Percentiles rank a stretch among this genome's conserved stretches.
These are phyloP conservation scores for Okamejei kenojei DNA, from an alignment of 2,797 vertebrate species.

Conservation along the genomic window DNA sequence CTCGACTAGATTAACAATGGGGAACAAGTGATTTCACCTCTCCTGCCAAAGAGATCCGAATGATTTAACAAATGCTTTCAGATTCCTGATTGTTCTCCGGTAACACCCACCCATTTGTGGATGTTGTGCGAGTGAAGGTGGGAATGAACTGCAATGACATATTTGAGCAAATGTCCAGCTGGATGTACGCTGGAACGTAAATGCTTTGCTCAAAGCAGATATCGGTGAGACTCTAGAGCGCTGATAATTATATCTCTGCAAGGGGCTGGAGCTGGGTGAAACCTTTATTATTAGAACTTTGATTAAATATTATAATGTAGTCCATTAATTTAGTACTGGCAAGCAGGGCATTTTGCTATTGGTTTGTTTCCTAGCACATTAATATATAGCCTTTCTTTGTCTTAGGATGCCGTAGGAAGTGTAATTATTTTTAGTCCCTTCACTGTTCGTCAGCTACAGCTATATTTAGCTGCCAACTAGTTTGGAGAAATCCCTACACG, in stretches of 20 bases:
- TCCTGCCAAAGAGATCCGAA: no score
- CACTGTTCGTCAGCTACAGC: neutral
- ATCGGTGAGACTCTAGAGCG: neutral
- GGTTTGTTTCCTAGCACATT: neutral
- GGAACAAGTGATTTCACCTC: neutral
- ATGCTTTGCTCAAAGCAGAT: neutral
- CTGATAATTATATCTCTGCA: neutral
- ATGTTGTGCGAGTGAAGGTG: no score
- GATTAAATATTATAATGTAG: neutral
- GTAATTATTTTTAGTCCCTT: neutral
- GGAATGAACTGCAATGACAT: neutral
- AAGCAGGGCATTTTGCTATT: neutral
- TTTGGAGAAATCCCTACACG: constrained; percentile 23
- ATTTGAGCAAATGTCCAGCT: neutral
- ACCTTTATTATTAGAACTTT: neutral
- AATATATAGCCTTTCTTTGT: neutral
- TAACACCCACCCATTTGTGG: neutral
- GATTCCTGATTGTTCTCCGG: neutral
- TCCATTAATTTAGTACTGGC: neutral
- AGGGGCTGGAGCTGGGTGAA: neutral
- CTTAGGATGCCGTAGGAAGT: neutral
- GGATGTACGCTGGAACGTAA: neutral
- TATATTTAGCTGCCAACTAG: constrained; percentile 28
- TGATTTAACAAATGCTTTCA: neutral
- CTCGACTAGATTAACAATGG: neutral